Percentiles rank a stretch among this genome's conserved stretches.
Conservation (phyloP, 2,113 vertebrate genomes). For the Coryphaenoides rupestris region DNA sequence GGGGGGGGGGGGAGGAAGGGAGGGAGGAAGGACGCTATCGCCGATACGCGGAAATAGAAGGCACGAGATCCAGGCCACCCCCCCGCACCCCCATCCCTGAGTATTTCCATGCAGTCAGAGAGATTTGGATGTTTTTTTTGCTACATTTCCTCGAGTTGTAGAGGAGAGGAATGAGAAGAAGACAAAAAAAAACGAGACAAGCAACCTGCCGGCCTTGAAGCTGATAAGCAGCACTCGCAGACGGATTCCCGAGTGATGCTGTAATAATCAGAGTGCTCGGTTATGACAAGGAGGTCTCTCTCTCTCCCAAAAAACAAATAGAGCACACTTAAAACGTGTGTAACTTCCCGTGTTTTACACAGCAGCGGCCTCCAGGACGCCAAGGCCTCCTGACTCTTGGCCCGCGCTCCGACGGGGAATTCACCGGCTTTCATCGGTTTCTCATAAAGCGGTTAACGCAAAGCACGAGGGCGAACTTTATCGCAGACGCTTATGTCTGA, state of each 20-base stretch:
- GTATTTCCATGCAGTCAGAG: conserved; percentile 41
- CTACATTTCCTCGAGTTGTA: conserved; percentile 19
- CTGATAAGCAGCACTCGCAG: conserved; percentile 30
- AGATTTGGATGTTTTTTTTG: conserved; percentile 17
- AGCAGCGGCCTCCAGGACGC: conserved; percentile 38
- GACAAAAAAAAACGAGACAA: conserved; percentile 26
- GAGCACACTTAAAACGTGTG: conserved; percentile 39
- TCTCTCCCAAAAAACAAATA: conserved; percentile 55
- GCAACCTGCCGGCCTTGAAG: conserved; percentile 49
- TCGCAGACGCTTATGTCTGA: conserved; percentile 27
- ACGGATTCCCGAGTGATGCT: conserved; percentile 35
- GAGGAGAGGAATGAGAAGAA: not conserved
- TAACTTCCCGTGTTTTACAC: conserved; percentile 47
- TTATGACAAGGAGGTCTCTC: conserved; percentile 37
- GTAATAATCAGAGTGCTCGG: conserved; percentile 52
- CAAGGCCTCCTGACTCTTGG: conserved; percentile 57
- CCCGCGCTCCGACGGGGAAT: conserved; percentile 39
- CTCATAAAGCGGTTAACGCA: conserved; percentile 48
- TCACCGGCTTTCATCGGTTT: conserved; percentile 53
- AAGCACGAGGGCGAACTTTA: conserved; percentile 50
- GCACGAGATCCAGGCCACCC: conserved; percentile 38
- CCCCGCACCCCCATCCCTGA: conserved; percentile 8
- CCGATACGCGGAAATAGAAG: conserved; percentile 45
- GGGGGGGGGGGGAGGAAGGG: not conserved
- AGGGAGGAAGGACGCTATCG: conserved; percentile 9